phyloP scores from a whole-genome alignment of 53 echinoderm and acorn worm genomes.

The Actinopyga echinites region DNA sequence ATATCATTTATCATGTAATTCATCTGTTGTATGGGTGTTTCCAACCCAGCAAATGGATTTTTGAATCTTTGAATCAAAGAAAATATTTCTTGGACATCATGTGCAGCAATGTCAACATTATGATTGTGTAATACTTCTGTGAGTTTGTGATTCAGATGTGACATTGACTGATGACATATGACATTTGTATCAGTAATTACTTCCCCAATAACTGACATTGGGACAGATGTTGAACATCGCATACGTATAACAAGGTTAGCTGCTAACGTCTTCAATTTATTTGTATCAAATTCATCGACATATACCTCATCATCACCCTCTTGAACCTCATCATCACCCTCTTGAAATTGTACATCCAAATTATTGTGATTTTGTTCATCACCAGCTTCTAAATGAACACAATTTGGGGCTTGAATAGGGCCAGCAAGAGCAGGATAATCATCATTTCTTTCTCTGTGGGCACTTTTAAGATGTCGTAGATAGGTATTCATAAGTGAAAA shows the following conservation, averaged over 20 bases:
- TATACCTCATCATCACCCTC: no score
- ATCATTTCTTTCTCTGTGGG: no score
- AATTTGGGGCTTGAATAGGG: no score
- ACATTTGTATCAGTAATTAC: background rate
- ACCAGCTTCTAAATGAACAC: no score
- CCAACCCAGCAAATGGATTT: constrained; percentile 62
- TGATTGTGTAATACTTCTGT: background rate
- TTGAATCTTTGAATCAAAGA: constrained; percentile 4
- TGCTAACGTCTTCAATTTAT: background rate
- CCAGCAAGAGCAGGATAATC: no score
- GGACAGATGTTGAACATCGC: background rate
- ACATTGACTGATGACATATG: background rate
- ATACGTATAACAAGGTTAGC: background rate
- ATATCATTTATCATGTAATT: constrained; percentile 48
- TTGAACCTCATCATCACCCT: no score
- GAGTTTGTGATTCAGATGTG: background rate
- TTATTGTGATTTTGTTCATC: no score
- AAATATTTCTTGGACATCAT: constrained; percentile 51
- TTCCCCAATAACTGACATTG: background rate
- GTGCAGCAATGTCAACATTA: background rate
- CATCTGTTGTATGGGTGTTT: constrained; percentile 54
- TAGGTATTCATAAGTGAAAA: no score
- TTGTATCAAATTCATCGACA: background rate
- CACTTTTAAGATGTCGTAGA: no score
- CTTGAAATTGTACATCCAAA: no score